Evolutionary conservation across 2,113 vertebrate species (phyloP), one percentile per base, ranked within the genome.

Genomic region (Amazona guildingii): DNA sequence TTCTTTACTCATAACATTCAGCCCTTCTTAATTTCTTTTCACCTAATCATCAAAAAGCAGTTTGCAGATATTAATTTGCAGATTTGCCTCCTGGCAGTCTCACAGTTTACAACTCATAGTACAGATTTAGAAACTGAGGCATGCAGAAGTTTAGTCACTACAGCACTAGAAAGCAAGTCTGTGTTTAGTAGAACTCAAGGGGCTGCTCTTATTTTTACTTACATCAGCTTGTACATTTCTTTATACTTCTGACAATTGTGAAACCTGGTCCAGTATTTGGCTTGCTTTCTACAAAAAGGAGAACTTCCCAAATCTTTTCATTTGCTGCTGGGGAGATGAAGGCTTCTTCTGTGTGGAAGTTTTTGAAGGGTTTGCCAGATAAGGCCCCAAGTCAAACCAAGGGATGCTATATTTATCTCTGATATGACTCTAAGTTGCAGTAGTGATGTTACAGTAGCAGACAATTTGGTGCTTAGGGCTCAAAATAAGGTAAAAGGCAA

Each of bases 371-470:
- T 76, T 92, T 77, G 63, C 77, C 63, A 83, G 91, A 78, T 72
- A 86, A 84, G 69, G 73, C 29, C 90, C 37, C 66, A 28, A 57
- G 66, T 29, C 69, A 64, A 44, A 79, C 77, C 6, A 75, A 88
- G 43, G 13, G 72, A 3, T 69, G 67, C 85, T 95, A 76, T 90
- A 84, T 96, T 97, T 92, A 59, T 82, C 74, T 72, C 82, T 69
- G 63, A 86, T 59, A 61, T 1, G 31, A 39, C 54, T 85, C 79
- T 37, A 37, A 66, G 35, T 35, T 91, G 63, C 61, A 31, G 49
- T 7, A 39, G 27, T 51, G 82, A 66, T 83, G 87, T 80, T 87
- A 80, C 68, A 91, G 81, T 41, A 66, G 82, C 77, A 90, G 63
- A 46, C 91, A 69, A 41, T 83, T 87, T 44, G 28, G 52, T 48